Evolutionary conservation across 2,113 vertebrate genomes (phyloP).

Genomic region (Anguilla rostrata): DNA sequence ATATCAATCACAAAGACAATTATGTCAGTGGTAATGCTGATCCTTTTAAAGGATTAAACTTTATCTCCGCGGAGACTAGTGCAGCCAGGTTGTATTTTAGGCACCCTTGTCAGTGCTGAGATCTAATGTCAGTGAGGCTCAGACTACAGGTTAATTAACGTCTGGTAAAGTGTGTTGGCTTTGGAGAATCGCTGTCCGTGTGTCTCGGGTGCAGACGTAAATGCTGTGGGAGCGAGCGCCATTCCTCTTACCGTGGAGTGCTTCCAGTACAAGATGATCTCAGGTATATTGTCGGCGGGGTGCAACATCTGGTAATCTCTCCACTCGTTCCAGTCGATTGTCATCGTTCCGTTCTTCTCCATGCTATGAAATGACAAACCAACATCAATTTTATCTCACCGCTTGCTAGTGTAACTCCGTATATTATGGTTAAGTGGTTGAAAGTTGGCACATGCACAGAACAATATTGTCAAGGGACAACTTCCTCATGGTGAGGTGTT

Average conservation of each 20-base stretch:
- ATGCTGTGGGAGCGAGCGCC: neutral
- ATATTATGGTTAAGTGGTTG: neutral
- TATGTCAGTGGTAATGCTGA: slow-evolving; percentile 13
- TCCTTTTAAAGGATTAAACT: slow-evolving; percentile 30
- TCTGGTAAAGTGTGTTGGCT: neutral
- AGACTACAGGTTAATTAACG: neutral
- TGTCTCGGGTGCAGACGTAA: neutral
- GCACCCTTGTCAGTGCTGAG: neutral
- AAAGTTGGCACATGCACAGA: neutral
- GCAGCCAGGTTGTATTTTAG: slow-evolving; percentile 11
- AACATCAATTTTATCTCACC: neutral
- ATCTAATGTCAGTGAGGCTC: neutral
- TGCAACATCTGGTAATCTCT: slow-evolving; percentile 90
- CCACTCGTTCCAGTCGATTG: slow-evolving; percentile 96
- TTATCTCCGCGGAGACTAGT: slow-evolving; percentile 1
- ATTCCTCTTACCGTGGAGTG: slow-evolving; percentile 84
- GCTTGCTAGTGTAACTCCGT: neutral
- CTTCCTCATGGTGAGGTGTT: neutral
- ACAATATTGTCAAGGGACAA: neutral
- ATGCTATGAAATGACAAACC: slow-evolving; percentile 70
- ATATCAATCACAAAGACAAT: neutral
- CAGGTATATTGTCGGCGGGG: slow-evolving; percentile 89
- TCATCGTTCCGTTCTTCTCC: slow-evolving; percentile 97
- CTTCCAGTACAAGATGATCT: slow-evolving; percentile 98
- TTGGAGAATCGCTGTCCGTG: neutral